phyloP scores from a whole-genome alignment of 2,113 vertebrate species.

The Excalfactoria chinensis region DNA sequence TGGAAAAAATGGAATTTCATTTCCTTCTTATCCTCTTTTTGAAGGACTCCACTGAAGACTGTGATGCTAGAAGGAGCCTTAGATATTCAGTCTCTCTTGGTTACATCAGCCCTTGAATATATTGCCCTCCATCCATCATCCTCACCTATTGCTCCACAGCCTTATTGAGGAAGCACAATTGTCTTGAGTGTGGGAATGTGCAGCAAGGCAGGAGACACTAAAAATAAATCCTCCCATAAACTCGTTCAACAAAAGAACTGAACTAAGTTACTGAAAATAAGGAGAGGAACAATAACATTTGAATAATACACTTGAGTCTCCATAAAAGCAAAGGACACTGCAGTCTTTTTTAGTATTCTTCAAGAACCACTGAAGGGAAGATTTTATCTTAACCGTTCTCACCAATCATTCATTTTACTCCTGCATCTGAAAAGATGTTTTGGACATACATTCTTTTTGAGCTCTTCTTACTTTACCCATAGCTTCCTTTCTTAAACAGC shows the following conservation, averaged over 20 bases:
- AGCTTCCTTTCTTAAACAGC: neutral
- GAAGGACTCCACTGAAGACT: neutral
- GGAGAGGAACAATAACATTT: neutral
- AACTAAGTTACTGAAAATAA: neutral
- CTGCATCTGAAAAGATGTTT: neutral
- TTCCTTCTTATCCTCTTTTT: neutral
- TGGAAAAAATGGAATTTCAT: neutral
- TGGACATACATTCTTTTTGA: neutral
- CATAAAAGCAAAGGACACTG: neutral
- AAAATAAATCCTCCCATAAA: neutral
- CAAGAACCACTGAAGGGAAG: neutral
- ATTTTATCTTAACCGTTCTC: neutral
- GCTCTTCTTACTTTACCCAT: neutral
- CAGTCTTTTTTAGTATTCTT: neutral
- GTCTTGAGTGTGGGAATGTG: neutral
- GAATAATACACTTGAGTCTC: neutral
- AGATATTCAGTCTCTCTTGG: neutral
- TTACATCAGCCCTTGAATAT: neutral
- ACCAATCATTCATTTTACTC: neutral
- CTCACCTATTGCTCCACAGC: neutral
- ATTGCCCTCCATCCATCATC: neutral
- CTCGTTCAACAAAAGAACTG: neutral
- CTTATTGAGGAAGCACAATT: neutral
- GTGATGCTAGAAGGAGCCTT: neutral
- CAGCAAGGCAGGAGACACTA: neutral